Conservation (phyloP, 2,797 vertebrate genomes). For the Enteromius argenteus region DNA sequence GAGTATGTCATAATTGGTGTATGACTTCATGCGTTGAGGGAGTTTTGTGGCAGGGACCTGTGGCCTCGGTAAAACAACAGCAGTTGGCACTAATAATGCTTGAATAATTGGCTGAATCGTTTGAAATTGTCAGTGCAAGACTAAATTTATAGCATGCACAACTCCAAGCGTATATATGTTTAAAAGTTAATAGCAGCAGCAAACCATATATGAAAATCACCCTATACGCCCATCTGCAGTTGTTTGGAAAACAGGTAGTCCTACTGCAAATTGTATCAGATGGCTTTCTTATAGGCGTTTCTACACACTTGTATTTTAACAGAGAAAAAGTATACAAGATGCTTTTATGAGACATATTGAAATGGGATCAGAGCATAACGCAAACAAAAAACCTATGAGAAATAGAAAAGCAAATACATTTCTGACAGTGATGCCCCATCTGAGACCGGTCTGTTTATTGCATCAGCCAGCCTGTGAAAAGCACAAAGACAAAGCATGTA, state of each 20-base stretch:
- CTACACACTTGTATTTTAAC: neutral
- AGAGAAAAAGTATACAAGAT: neutral
- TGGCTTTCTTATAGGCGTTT: neutral
- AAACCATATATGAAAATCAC: neutral
- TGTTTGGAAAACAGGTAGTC: neutral
- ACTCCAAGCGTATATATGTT: slow-evolving; percentile 14
- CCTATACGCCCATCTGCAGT: neutral
- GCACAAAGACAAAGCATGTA: slow-evolving; percentile 2
- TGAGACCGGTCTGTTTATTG: neutral
- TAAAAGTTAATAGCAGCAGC: neutral
- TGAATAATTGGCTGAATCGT: slow-evolving; percentile 62
- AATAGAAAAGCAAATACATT: slow-evolving; percentile 5
- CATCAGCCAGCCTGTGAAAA: slow-evolving; percentile 5
- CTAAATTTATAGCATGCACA: neutral
- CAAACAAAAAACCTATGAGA: neutral
- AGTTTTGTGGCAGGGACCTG: slow-evolving; percentile 32
- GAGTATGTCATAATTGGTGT: slow-evolving; percentile 16
- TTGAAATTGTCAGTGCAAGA: slow-evolving; percentile 32
- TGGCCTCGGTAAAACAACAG: slow-evolving; percentile 34
- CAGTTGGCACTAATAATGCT: slow-evolving; percentile 54
- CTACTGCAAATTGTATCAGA: neutral
- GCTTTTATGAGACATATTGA: neutral
- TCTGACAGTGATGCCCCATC: slow-evolving; percentile 2
- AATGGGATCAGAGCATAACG: neutral
- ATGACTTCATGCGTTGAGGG: slow-evolving; percentile 14